Evolutionary conservation across 2,797 vertebrate genomes (phyloP), one percentile per base, ranked within the genome.

Genomic region (Dendrocincla fuliginosa): DNA sequence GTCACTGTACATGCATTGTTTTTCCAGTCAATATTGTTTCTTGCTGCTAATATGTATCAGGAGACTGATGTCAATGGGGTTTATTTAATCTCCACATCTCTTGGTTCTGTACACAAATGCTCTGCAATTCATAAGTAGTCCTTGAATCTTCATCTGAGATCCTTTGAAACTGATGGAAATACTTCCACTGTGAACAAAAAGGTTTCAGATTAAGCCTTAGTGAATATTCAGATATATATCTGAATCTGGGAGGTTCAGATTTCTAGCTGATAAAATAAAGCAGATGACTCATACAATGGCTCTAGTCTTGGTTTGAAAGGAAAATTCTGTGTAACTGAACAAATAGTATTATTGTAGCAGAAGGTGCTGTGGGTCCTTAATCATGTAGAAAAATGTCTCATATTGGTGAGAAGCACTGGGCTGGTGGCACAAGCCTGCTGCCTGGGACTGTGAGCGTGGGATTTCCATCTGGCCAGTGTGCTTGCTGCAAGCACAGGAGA

Each of bases 21-120:
- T 97, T 96, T 93, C 91, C 69, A 95, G 77, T 94, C 89, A 91
- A 61, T 93, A 95, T 83, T 84, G 68, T 85, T 96, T 96, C 85
- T 95, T 84, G 82, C 80, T 90, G 69, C 76, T 86, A 30, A 82
- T 95, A 85, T 71, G 7, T 88, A 73, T 65, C 59, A 78, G 76
- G 33, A 95, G 69, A 74, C 9, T 23, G 44, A 73, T 87, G 79
- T 83, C 14, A 14, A 28, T 55, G 63, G 73, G 55, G 59, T 86
- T 94, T 81, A 78, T 91, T 91, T 94, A 77, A 92, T 92, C 69
- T 89, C 35, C 47, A 61, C 53, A 27, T 41, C 84, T 55, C 76
- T 68, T 83, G n/a, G 27, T 73, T 95, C 87, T 75, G 70, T 84
- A 91, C 69, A 88, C 42, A 91, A 82, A 69, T 39, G 35, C 60